A percentile compares a stretch with the other conserved stretches of the same genome.
phyloP scores from a whole-genome alignment of 2,113 vertebrate species.

The Rallus limicola region DNA sequence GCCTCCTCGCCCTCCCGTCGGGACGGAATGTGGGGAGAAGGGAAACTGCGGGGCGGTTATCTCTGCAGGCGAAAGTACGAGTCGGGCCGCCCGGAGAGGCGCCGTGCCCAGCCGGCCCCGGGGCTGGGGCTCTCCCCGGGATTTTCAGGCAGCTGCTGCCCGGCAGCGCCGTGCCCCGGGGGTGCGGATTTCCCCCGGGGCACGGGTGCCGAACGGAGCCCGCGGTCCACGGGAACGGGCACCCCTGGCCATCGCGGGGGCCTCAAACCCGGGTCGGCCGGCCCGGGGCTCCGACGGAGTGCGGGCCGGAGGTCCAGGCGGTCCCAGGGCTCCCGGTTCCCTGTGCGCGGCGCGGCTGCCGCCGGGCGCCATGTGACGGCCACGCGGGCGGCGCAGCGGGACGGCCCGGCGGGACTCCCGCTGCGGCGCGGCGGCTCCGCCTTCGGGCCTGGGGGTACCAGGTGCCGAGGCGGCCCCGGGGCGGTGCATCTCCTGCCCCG shows the following conservation, averaged over 20 bases:
- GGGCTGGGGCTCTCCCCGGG: slow-evolving; percentile 3
- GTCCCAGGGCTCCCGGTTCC: background rate
- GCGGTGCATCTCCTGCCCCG: background rate
- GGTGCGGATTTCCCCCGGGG: background rate
- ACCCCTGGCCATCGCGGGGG: no score
- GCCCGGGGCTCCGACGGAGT: background rate
- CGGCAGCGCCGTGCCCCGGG: background rate
- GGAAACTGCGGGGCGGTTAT: background rate
- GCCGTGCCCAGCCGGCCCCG: background rate
- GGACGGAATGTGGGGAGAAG: background rate
- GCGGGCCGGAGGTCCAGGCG: background rate
- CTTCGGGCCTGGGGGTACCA: background rate
- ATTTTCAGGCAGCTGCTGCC: slow-evolving; percentile 1
- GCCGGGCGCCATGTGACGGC: slow-evolving; percentile 70
- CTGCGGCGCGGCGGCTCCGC: background rate
- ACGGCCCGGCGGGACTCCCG: background rate
- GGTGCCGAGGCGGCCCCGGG: background rate
- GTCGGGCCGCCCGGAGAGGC: background rate
- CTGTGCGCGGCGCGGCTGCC: background rate
- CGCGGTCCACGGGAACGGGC: background rate
- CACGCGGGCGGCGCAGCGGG: slow-evolving; percentile 19
- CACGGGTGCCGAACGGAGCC: background rate
- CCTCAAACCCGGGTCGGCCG: background rate
- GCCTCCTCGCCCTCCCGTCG: no score
- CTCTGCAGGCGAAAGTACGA: background rate